A percentile compares a stretch with the other conserved stretches of the same genome.
These are phyloP conservation scores for Arothron firmamentum DNA, from an alignment of 2,113 vertebrate species.

Conservation along the genomic window DNA sequence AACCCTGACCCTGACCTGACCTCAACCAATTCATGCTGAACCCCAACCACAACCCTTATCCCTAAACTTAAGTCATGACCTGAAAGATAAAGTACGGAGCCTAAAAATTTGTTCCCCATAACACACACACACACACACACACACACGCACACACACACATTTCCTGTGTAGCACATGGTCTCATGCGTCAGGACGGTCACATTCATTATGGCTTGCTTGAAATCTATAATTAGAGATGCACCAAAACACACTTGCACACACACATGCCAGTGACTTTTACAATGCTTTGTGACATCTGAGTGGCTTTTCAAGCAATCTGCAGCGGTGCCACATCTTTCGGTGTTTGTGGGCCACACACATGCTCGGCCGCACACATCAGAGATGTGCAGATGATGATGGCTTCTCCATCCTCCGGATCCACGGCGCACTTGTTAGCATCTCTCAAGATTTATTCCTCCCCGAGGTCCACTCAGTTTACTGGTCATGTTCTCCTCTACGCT, in stretches of 20 bases:
- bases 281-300: conserved; percentile 33
- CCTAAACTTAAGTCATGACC: too few relatives aligned
- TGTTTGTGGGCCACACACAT: conserved; percentile 34
- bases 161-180: conserved; percentile 37
- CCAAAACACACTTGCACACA: conserved; percentile 34
- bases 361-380: conserved; percentile 51
- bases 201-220: conserved; percentile 63
- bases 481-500: neutral
- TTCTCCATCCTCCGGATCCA: conserved; percentile 8
- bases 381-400: conserved; percentile 9
- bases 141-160: too few relatives aligned
- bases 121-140: too few relatives aligned
- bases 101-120: too few relatives aligned
- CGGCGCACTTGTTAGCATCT: conserved; percentile 17
- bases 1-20: too few relatives aligned
- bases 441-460: conserved; percentile 17
- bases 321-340: conserved; percentile 44
- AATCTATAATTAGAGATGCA: conserved; percentile 71
- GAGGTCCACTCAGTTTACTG: neutral
- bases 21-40: too few relatives aligned
- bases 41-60: too few relatives aligned
- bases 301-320: conserved; percentile 36
- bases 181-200: conserved; percentile 54
- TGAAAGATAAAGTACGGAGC: too few relatives aligned
- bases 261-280: conserved; percentile 29